Percentiles rank a stretch among this genome's conserved stretches.
These are phyloP conservation scores for Cheiracanthium punctorium DNA, from an alignment of 2,888 invertebrate genomes.

Conservation along the genomic window DNA sequence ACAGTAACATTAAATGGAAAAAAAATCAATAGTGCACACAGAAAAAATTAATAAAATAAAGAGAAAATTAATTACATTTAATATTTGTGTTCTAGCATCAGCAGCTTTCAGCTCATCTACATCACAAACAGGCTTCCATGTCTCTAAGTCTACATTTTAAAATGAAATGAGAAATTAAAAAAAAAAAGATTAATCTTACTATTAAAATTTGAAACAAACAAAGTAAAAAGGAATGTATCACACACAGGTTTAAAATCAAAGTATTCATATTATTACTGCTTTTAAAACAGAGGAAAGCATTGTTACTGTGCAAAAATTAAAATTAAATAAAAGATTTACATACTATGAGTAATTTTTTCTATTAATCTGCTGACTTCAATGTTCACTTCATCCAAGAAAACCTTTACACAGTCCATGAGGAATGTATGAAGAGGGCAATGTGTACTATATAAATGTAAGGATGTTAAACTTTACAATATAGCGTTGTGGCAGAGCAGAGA, in stretches of 20 bases:
- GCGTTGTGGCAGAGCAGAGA: too few relatives aligned
- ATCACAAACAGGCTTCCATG: constrained; percentile 86
- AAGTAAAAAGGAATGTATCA: too few relatives aligned
- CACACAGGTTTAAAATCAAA: too few relatives aligned
- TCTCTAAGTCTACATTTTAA: constrained; percentile 79
- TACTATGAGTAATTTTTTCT: constrained; percentile 83
- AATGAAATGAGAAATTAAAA: too few relatives aligned
- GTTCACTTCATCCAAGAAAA: constrained; percentile 87
- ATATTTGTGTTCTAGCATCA: constrained; percentile 81
- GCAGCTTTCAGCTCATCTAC: constrained; percentile 83
- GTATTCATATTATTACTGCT: too few relatives aligned
- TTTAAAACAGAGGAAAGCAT: too few relatives aligned
- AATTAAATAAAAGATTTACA: constrained; percentile 5
- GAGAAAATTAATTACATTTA: constrained; percentile 78
- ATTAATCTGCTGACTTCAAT: constrained; percentile 81
- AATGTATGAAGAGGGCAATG: constrained; percentile 88
- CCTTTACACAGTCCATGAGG: constrained; percentile 89
- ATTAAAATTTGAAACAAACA: too few relatives aligned
- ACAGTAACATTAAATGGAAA: not conserved
- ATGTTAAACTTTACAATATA: too few relatives aligned
- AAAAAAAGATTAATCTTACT: too few relatives aligned
- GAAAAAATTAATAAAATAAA: not conserved
- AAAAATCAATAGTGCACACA: not conserved
- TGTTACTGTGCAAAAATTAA: too few relatives aligned
- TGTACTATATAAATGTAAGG: constrained; percentile 75